Percentiles rank a stretch among this genome's conserved stretches.
phyloP scores from a whole-genome alignment of 2,888 invertebrate species.

The Rhimphoctona megacephalus region DNA sequence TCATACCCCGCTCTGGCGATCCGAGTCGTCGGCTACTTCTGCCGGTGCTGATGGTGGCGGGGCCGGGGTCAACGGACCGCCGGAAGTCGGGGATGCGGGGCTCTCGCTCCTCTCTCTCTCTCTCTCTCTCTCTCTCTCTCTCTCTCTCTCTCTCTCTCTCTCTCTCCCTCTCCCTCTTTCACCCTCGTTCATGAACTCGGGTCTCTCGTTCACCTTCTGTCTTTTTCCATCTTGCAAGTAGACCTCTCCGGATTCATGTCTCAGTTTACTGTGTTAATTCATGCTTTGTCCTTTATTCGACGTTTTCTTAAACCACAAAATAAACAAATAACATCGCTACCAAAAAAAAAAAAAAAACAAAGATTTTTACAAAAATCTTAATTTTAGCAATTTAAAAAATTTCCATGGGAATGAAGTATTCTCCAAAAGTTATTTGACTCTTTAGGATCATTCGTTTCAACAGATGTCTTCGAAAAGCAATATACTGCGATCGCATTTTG shows the following conservation, averaged over 20 bases:
- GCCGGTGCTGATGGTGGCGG: constrained; percentile 67
- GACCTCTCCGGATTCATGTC: constrained; percentile 48
- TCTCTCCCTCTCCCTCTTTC: constrained; percentile 49
- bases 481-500: background rate
- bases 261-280: constrained; percentile 59
- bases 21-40: constrained; percentile 68
- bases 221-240: constrained; percentile 52
- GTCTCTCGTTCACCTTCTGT: constrained; percentile 54
- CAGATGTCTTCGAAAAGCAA: background rate
- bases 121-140: constrained; percentile 49
- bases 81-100: constrained; percentile 81
- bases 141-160: constrained; percentile 50
- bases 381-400: no score
- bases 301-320: constrained; percentile 34
- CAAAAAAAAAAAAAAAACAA: background rate
- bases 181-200: constrained; percentile 22
- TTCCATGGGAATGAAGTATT: no score
- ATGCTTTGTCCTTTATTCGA: constrained; percentile 37
- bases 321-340: constrained; percentile 55
- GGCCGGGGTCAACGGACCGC: constrained; percentile 82
- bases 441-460: no score
- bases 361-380: background rate
- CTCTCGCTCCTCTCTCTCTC: constrained; percentile 48
- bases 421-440: no score
- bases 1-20: constrained; percentile 61